Conservation (phyloP, 2,113 vertebrate species). For the Zosterops japonicus region DNA sequence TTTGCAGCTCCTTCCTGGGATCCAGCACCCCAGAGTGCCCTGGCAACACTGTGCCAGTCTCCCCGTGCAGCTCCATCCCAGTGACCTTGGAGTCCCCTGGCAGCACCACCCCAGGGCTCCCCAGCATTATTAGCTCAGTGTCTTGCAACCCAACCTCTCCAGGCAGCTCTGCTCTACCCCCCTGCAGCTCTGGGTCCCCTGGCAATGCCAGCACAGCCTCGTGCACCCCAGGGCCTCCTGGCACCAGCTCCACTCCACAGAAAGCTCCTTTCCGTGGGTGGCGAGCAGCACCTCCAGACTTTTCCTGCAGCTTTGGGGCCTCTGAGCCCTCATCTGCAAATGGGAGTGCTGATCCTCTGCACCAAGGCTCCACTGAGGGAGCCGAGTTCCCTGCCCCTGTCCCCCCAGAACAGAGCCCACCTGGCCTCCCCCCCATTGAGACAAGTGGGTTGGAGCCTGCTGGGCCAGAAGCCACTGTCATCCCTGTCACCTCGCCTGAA, state of each 20-base stretch:
- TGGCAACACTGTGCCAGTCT: fast-evolving
- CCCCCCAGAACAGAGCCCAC: not conserved
- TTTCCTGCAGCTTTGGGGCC: not conserved
- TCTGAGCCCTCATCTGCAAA: fast-evolving
- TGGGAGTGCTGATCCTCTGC: not conserved
- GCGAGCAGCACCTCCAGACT: not conserved
- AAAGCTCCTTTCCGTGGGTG: not conserved
- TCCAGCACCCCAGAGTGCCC: not conserved
- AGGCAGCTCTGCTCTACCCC: not conserved
- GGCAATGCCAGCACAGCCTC: not conserved
- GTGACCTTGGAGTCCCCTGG: not conserved
- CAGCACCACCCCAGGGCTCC: not conserved
- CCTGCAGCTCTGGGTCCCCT: not conserved
- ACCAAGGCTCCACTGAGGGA: not conserved
- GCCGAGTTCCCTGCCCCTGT: not conserved
- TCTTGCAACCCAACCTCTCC: not conserved
- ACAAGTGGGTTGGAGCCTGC: not conserved
- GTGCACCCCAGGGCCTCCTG: not conserved
- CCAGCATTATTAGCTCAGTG: not conserved
- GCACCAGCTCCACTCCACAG: not conserved
- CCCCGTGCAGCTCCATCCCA: not conserved
- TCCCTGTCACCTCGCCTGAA: fast-evolving
- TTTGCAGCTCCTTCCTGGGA: not conserved
- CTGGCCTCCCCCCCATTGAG: not conserved
- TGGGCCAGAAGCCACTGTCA: not conserved